These are phyloP conservation scores for Ictidomys tridecemlineatus DNA, from an alignment of 2,113 vertebrate genomes.

Conservation along the genomic window DNA sequence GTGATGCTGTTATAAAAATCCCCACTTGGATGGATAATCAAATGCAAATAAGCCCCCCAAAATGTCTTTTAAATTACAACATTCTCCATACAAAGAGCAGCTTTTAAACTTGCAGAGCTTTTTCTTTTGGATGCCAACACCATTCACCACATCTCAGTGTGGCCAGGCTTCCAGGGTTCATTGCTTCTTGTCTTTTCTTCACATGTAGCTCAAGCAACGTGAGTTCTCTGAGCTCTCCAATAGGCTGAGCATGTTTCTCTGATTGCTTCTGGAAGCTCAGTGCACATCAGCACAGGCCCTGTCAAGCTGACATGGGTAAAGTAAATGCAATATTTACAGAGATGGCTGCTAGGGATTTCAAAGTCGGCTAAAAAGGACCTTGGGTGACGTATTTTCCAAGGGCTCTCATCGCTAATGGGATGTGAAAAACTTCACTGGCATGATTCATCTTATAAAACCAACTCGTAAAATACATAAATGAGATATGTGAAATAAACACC, in stretches of 20 bases:
- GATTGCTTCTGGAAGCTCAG: not conserved
- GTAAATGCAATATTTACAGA: not conserved
- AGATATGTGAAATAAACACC: not conserved
- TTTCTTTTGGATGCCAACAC: constrained; percentile 9
- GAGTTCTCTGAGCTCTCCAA: not conserved
- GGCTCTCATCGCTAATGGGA: not conserved
- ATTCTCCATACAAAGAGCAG: constrained; percentile 56
- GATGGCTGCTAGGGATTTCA: not conserved
- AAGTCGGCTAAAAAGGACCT: not conserved
- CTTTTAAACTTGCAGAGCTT: constrained; percentile 41
- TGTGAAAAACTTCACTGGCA: not conserved
- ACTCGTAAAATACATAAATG: not conserved
- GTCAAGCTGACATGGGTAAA: not conserved
- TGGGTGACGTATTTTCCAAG: rapidly evolving
- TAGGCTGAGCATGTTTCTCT: not conserved
- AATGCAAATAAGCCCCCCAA: constrained; percentile 61
- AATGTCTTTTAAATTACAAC: constrained; percentile 49
- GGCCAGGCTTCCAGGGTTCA: not conserved
- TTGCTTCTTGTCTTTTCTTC: constrained; percentile 46
- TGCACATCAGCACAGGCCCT: not conserved
- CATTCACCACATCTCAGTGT: not conserved
- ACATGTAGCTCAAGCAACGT: not conserved
- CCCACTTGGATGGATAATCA: constrained; percentile 36
- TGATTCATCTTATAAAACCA: constrained; percentile 23
- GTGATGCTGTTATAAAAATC: constrained; percentile 57